Conservation (phyloP, 2,888 invertebrate genomes). For the Thumatha senex region DNA sequence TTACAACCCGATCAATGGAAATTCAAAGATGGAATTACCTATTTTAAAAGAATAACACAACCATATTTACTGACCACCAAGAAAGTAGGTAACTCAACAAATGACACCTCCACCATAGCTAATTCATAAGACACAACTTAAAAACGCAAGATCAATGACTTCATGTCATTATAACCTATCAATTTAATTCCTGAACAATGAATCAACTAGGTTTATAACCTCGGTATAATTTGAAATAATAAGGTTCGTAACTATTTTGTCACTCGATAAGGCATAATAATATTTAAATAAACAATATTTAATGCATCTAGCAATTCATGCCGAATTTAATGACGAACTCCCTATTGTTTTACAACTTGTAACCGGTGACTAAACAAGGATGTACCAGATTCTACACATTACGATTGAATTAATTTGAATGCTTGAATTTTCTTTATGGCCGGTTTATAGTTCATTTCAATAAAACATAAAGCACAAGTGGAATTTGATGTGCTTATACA, state of each 20-base stretch:
- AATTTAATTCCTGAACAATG: slow-evolving; percentile 6
- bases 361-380: slow-evolving; percentile 40
- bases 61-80: background rate
- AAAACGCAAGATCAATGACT: background rate
- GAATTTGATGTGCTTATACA: slow-evolving; percentile 18
- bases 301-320: slow-evolving; percentile 27
- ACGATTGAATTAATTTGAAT: slow-evolving; percentile 47
- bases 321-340: slow-evolving; percentile 36
- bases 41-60: no score
- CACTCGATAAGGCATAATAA: slow-evolving; percentile 35
- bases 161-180: background rate
- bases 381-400: slow-evolving; percentile 41
- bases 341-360: slow-evolving; percentile 46
- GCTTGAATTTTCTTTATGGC: slow-evolving; percentile 38
- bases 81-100: background rate
- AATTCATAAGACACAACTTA: background rate
- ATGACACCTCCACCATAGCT: background rate
- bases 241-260: slow-evolving; percentile 30
- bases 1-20: no score
- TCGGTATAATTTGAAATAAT: slow-evolving; percentile 26
- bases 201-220: slow-evolving; percentile 17
- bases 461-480: slow-evolving; percentile 39
- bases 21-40: no score
- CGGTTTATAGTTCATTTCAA: slow-evolving; percentile 36
- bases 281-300: slow-evolving; percentile 40